Percentiles rank a stretch among this genome's conserved stretches.
Conservation (phyloP, 2,797 vertebrate species). For the Pipistrellus pipistrellus region DNA sequence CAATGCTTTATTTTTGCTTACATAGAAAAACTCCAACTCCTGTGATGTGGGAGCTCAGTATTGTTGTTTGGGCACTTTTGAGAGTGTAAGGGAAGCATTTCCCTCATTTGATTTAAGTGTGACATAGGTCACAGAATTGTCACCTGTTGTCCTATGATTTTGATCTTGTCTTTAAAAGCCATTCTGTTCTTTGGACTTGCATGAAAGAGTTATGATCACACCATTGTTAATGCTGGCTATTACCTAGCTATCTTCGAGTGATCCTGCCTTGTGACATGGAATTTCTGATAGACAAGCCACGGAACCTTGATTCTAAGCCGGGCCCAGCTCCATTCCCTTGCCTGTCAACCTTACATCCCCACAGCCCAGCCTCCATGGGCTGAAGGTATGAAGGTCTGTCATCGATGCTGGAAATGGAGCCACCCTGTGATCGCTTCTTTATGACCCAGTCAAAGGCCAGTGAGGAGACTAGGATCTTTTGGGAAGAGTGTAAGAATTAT, state of each 20-base stretch:
- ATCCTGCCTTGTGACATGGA: not conserved
- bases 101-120: conserved; percentile 37
- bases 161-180: conserved; percentile 35
- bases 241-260: not conserved
- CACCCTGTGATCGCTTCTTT: not conserved
- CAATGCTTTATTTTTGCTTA: conserved; percentile 63
- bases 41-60: conserved; percentile 50
- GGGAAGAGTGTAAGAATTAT: conserved; percentile 40
- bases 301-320: conserved; percentile 21
- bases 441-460: conserved; percentile 12
- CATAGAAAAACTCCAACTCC: conserved; percentile 31
- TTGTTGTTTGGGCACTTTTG: conserved; percentile 62
- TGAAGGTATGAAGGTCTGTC: not conserved
- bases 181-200: conserved; percentile 26
- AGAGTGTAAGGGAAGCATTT: conserved; percentile 40
- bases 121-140: not conserved
- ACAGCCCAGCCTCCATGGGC: not conserved
- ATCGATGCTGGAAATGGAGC: not conserved
- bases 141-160: conserved; percentile 16
- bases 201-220: not conserved
- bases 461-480: conserved; percentile 24
- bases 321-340: not conserved
- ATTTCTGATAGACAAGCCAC: not conserved
- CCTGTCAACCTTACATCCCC: not conserved
- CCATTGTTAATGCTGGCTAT: not conserved